Evolutionary conservation across 1,140 invertebrate species (phyloP), one percentile per base, ranked within the genome.

Genomic region (Brachionus koreanus): DNA sequence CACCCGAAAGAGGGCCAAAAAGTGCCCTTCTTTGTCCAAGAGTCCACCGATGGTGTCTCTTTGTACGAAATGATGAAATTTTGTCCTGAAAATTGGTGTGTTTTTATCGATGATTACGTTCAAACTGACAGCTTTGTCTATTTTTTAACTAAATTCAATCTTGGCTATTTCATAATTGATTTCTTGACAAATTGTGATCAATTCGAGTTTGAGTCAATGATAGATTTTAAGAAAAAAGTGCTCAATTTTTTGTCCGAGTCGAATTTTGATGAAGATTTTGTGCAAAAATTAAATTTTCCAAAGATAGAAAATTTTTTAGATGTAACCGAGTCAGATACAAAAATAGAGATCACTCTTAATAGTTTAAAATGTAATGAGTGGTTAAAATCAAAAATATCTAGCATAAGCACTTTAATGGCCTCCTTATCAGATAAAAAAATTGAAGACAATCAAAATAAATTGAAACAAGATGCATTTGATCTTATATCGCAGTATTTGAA

Each of bases 401-500:
- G 43, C 23, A 43, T 74, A 25, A 43, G 16, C n/a, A 43, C 19
- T 25, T 74, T 74, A 46, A 74, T 74, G 10, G 69, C 19, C 19
- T 43, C 69, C 5, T 37, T 16, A 69, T 37, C 10, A n/a, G n/a
- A 35, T 37, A 74, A 74, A 46, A 39, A 19, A 23, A 43, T 43
- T 23, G 23, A 46, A 74, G 35, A 46, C 9, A 46, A 74, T 23
- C 6, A 43, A 25, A 9, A 43, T 35, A 74, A 74, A 49, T 25
- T 46, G 5, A 46, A 43, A 43, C 69, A 74, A 74, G 69, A 74
- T 16, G 69, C 37, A 74, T 74, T 74, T 46, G 69, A 74, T 43
- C 16, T 74, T 7, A 23, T 74, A 43, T 43, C 69, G 12, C 69
- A 74, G 43, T 74, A 74, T 43, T 29, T 74, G 13, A 74, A 74